These are phyloP conservation scores for Caenorhabditis drosophilae DNA, from an alignment of 2,888 invertebrate species.

Conservation along the genomic window DNA sequence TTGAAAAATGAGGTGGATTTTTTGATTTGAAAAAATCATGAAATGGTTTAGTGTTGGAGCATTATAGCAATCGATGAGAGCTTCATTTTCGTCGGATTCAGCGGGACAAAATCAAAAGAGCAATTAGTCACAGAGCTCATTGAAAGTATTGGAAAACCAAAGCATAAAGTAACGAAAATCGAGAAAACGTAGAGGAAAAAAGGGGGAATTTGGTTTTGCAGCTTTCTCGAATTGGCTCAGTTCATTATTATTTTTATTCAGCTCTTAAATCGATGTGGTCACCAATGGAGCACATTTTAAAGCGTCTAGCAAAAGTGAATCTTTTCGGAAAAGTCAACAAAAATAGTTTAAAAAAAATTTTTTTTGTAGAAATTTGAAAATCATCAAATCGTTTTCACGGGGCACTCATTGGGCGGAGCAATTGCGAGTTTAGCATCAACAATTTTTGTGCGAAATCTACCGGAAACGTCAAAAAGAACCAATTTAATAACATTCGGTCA, in stretches of 20 bases:
- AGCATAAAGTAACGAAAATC: conserved; percentile 41
- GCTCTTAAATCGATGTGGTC: conserved; percentile 59
- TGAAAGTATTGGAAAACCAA: conserved; percentile 61
- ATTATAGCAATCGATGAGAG: conserved; percentile 53
- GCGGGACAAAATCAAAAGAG: conserved; percentile 61
- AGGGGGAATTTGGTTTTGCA: conserved; percentile 16
- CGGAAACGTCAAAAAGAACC: conserved; percentile 18
- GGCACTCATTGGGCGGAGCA: conserved; percentile 65
- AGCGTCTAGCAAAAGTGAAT: conserved; percentile 10
- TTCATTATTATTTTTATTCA: conserved; percentile 63
- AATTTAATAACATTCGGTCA: conserved; percentile 64
- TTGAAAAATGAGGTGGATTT: conserved; percentile 59
- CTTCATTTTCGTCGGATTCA: conserved; percentile 58
- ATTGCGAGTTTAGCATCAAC: conserved; percentile 61
- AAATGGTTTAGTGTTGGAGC: conserved; percentile 61
- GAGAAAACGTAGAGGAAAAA: too few relatives aligned
- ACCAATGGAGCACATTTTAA: conserved; percentile 23
- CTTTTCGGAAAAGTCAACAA: not conserved
- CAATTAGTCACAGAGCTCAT: conserved; percentile 65
- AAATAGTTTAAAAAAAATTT: too few relatives aligned
- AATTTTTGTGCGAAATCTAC: conserved; percentile 50
- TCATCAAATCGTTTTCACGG: conserved; percentile 57
- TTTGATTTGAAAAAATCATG: not conserved
- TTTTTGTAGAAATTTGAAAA: conserved; percentile 36
- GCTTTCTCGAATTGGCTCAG: conserved; percentile 59